Percentiles rank a stretch among this genome's conserved stretches.
Evolutionary conservation across 2,113 vertebrate species (phyloP).

Genomic region (Noturus placidus): DNA sequence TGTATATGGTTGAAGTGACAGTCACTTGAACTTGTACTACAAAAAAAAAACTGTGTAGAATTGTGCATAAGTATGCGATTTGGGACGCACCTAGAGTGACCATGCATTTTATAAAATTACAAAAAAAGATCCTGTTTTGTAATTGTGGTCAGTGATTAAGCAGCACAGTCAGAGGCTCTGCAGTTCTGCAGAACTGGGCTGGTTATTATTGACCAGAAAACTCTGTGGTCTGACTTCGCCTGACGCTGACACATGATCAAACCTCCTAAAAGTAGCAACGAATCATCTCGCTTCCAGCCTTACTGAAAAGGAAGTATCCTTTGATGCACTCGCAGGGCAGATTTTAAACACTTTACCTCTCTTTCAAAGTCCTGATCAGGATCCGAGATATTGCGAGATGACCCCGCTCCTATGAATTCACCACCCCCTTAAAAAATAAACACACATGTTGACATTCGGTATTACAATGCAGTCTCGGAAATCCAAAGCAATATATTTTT

Average conservation of each 20-base stretch:
- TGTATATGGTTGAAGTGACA: too few species aligned
- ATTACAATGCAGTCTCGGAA: background rate
- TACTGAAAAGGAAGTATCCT: background rate
- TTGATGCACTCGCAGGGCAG: background rate
- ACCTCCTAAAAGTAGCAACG: slow-evolving; percentile 13
- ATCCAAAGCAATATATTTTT: background rate
- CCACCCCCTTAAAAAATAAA: background rate
- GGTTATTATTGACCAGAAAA: slow-evolving; percentile 23
- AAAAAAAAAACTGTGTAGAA: too few species aligned
- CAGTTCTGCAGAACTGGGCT: slow-evolving; percentile 14
- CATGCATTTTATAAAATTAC: background rate
- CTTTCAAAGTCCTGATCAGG: slow-evolving; percentile 88
- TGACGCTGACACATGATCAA: slow-evolving; percentile 18
- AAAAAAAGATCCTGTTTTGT: background rate
- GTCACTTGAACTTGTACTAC: too few species aligned
- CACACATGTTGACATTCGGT: background rate
- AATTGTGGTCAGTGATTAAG: background rate
- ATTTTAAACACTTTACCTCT: slow-evolving; percentile 77
- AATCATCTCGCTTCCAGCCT: background rate
- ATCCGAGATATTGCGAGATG: slow-evolving; percentile 82
- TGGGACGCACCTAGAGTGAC: background rate
- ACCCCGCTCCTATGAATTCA: slow-evolving; percentile 81
- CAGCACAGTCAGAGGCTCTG: background rate
- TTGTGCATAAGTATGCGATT: too few species aligned
- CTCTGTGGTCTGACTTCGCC: background rate